Conservation (phyloP, 2,797 vertebrate genomes). For the Eidolon dupreanum region DNA sequence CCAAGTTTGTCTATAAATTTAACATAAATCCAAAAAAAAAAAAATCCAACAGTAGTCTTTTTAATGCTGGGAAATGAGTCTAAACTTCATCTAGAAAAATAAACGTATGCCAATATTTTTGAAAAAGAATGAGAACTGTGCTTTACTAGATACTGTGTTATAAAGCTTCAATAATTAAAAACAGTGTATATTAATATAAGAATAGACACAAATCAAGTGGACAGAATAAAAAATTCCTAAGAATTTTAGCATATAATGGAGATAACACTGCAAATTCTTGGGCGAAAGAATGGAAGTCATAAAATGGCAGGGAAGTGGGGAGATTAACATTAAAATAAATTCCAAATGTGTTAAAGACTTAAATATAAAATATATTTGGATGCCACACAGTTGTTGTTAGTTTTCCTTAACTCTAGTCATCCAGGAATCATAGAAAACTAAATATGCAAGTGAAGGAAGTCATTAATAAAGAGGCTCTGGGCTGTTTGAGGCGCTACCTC, state of each 20-base stretch:
- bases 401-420: not conserved
- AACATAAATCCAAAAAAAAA: slow-evolving; percentile 29
- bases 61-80: slow-evolving; percentile 28
- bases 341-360: slow-evolving; percentile 34
- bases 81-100: slow-evolving; percentile 39
- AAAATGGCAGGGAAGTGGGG: slow-evolving; percentile 18
- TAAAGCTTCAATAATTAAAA: slow-evolving; percentile 40
- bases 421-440: not conserved
- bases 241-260: not conserved
- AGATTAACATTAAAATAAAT: slow-evolving; percentile 25
- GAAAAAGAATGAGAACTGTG: not conserved
- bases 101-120: not conserved
- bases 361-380: slow-evolving; percentile 18
- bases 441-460: not conserved
- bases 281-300: not conserved
- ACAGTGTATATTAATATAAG: not conserved
- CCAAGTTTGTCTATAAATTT: slow-evolving; percentile 36
- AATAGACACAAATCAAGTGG: not conserved
- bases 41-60: slow-evolving; percentile 18
- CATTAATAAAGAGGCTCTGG: not conserved
- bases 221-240: not conserved
- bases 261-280: slow-evolving; percentile 3
- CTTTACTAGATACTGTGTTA: not conserved
- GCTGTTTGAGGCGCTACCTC: not conserved
- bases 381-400: not conserved